These are phyloP conservation scores for Cosmia trapezina DNA, from an alignment of 2,888 invertebrate species.

Conservation along the genomic window DNA sequence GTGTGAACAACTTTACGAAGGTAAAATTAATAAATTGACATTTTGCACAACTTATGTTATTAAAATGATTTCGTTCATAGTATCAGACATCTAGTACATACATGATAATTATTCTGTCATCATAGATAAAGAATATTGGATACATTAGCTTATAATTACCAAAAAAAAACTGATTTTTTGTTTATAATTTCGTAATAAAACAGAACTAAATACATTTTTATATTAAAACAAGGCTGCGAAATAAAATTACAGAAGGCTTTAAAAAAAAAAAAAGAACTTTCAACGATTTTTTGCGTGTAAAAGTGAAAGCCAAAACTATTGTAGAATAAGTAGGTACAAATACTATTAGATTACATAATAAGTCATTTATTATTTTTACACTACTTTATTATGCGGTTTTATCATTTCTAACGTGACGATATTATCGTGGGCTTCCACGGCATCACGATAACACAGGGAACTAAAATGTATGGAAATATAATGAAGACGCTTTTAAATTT, in stretches of 20 bases:
- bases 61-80: constrained; percentile 66
- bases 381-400: constrained; percentile 11
- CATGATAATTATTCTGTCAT: constrained; percentile 28
- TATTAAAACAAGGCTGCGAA: constrained; percentile 48
- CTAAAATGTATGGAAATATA: not conserved
- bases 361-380: constrained; percentile 29
- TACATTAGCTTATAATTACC: constrained; percentile 10
- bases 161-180: not conserved
- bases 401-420: not conserved
- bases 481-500: not conserved
- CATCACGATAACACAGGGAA: not conserved
- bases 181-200: not conserved
- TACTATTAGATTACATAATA: constrained; percentile 25
- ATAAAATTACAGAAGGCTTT: constrained; percentile 14
- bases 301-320: constrained; percentile 23
- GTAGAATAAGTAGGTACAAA: constrained; percentile 42
- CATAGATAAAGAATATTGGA: constrained; percentile 23
- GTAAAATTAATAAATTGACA: constrained; percentile 78
- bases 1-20: constrained; percentile 61
- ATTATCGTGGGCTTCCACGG: not conserved
- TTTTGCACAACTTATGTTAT: constrained; percentile 77
- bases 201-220: constrained; percentile 16
- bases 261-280: not conserved
- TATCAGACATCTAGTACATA: constrained; percentile 50
- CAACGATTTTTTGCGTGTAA: not conserved